Evolutionary conservation across 2,888 invertebrate species (phyloP).

Genomic region (Itoplectis maculator): DNA sequence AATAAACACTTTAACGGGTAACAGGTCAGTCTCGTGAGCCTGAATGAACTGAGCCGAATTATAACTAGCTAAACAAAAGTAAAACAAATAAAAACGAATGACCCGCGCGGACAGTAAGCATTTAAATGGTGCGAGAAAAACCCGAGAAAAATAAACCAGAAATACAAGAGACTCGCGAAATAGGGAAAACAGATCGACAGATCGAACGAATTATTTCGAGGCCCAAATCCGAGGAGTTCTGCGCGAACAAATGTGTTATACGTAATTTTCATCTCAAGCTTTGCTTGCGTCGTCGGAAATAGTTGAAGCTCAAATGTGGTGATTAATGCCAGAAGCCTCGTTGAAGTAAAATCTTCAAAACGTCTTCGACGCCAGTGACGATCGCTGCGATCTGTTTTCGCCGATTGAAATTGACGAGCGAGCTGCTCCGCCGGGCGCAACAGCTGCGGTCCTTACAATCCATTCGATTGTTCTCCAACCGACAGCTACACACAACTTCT

Average conservation of each 20-base stretch:
- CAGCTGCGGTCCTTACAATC: not conserved
- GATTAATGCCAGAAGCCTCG: too few species aligned
- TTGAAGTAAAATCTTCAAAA: too few species aligned
- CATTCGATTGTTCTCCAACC: constrained; percentile 39
- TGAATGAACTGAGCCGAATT: constrained; percentile 56
- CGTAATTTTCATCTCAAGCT: too few species aligned
- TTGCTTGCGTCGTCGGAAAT: too few species aligned
- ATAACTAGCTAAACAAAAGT: constrained; percentile 16
- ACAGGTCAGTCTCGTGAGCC: constrained; percentile 43
- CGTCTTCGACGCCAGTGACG: not conserved
- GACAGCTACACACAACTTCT: constrained; percentile 36
- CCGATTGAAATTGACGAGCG: not conserved
- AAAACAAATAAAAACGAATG: constrained; percentile 10
- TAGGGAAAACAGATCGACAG: constrained; percentile 8
- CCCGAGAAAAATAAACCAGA: not conserved
- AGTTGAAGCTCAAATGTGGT: too few species aligned
- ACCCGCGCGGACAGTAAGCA: constrained; percentile 37
- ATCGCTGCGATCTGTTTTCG: not conserved
- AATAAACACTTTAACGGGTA: constrained; percentile 53
- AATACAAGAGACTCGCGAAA: not conserved
- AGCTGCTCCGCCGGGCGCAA: constrained; percentile 1
- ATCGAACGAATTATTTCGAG: not conserved
- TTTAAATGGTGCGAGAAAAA: constrained; percentile 4
- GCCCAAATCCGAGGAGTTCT: constrained; percentile 1
- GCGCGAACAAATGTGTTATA: not conserved